Evolutionary conservation across 2,797 vertebrate genomes (phyloP), one percentile per base, ranked within the genome.

Genomic region (Prionace glauca): DNA sequence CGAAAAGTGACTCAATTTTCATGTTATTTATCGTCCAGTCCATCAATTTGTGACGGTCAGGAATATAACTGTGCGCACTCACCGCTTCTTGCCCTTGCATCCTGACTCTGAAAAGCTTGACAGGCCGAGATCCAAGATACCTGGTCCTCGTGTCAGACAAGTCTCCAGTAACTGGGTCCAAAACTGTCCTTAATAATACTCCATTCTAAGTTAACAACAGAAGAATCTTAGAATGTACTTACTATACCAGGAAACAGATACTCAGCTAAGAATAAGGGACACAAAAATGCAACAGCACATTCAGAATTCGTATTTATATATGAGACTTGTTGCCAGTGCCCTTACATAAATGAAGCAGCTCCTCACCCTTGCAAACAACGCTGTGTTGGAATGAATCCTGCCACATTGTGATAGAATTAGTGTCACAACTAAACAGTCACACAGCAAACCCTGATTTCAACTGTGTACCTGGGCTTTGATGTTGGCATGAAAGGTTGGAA

Each of bases 1-100:
- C n/a, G 2, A 81, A 84, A 56, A 41, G 79, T 14, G 16, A 14
- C 79, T 1, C 36, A 84, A 24, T 84, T 84, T 74, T 45, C 18
- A 0, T 69, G n/a, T 69, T 62, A 69, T 92, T 92, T 92, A 92
- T 69, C n/a, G 36, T 24, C 62, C 62, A 92, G 65, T n/a, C 65
- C 90, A 69, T 41, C 16, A 69, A 65, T 36, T 41, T 36, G 14
- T 62, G 9, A 60, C n/a, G 36, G 14, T 24, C 12, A 20, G 29
- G 10, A 22, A 41, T 3, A 11, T 4, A 94, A 72, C 26, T 92
- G 45, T 65, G 50, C 91, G 65, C 93, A 98, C 99, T 97, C 97
- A 99, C 99, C 96, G 99, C 99, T 96, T 99, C 99, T 50, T 99
- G 99, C 96, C 98, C 99, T 97, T 99, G 99, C 99, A 99, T 99